Evolutionary conservation across 2,113 vertebrate genomes (phyloP), one percentile per base, ranked within the genome.

Genomic region (Melospiza georgiana): DNA sequence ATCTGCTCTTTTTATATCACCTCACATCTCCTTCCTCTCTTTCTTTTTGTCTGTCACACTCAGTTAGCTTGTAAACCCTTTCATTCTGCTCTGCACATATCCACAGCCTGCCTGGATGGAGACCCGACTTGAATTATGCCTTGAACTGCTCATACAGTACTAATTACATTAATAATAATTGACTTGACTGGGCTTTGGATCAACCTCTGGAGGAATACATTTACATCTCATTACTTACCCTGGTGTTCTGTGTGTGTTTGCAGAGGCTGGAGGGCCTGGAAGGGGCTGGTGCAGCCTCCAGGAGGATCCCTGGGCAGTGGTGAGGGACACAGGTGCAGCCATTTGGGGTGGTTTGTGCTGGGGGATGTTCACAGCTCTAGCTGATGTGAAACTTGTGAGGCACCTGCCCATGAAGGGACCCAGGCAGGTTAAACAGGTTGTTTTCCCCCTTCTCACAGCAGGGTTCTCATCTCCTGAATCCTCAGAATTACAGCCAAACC

Each of bases 91-190:
- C 31, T 95, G 82, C 35, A 10, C 33, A 35, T 58, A 84, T 21
- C 67, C 7, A 4, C 89, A 82, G 81, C 61, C 74, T 82, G 87
- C 41, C 41, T 75, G 66, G 41, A 82, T 69, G 71, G 66, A 90
- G 79, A 63, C 65, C 86, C 89, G 93, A 92, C 66, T 93, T 78
- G 73, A 92, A 93, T 93, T 89, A 92, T 35, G 66, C 82, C 92
- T 89, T 81, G 69, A 93, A 82, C 65, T 87, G 86, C 86, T 95
- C 91, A 84, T 73, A 93, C 24, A 15, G 73, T 92, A 92, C 88
- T 96, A 95, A 96, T 96, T 96, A 69, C 88, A 89, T 96, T 93
- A 95, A 94, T 96, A 95, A 73, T 94, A 96, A 97, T 94, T 93
- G 89, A 95, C 92, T 94, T 93, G 90, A 79, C 65, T 90, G 92